Evolutionary conservation across 2,113 vertebrate genomes (phyloP).

Genomic region (Bombycilla garrulus): DNA sequence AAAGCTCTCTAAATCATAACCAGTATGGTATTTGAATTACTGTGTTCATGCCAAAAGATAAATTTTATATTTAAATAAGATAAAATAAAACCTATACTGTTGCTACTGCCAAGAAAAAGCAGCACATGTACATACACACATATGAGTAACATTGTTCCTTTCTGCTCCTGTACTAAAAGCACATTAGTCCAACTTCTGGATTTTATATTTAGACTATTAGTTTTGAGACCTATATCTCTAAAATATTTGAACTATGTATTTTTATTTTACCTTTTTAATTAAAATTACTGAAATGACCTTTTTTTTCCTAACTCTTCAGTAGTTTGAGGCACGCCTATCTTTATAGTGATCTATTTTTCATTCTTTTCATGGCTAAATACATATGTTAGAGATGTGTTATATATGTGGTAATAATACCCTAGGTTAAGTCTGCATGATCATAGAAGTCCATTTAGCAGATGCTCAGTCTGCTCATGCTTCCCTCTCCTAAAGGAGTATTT

Average conservation of each 20-base stretch:
- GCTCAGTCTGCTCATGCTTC: not conserved
- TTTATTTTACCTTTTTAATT: not conserved
- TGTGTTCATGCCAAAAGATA: not conserved
- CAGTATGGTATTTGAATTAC: not conserved
- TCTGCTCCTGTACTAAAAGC: not conserved
- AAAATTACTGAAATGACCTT: not conserved
- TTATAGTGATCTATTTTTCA: not conserved
- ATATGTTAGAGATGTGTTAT: not conserved
- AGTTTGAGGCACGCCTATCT: not conserved
- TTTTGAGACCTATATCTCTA: not conserved
- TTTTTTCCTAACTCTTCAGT: not conserved
- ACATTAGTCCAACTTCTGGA: not conserved
- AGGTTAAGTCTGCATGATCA: not conserved
- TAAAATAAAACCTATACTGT: not conserved
- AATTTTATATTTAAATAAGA: not conserved
- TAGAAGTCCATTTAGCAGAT: not conserved
- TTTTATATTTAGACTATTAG: not conserved
- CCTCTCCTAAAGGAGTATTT: not conserved
- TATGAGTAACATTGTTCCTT: not conserved
- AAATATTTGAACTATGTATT: slow-evolving; percentile 1
- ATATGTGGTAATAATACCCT: not conserved
- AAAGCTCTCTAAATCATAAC: not conserved
- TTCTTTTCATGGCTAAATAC: not conserved
- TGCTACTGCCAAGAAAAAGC: not conserved
- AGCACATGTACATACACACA: not conserved